Evolutionary conservation across 2,888 invertebrate genomes (phyloP).

Genomic region (Baccha elongata): DNA sequence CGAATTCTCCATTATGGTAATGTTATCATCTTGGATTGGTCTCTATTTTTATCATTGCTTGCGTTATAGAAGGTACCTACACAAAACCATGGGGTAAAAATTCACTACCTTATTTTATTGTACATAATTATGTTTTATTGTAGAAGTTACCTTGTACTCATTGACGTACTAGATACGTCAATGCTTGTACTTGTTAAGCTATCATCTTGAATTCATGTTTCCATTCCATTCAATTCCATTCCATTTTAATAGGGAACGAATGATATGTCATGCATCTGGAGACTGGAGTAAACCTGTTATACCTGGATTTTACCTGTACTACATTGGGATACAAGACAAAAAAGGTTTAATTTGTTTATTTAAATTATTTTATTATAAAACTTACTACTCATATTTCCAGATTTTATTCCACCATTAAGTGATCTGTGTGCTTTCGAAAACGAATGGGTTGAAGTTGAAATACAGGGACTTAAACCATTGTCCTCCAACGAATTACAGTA

Average conservation of each 20-base stretch:
- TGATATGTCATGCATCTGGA: slow-evolving; percentile 96
- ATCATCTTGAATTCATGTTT: too few relatives aligned
- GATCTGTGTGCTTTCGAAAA: slow-evolving; percentile 93
- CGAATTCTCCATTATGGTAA: too few relatives aligned
- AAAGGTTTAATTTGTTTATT: slow-evolving; percentile 76
- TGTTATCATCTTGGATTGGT: too few relatives aligned
- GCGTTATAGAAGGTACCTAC: too few relatives aligned
- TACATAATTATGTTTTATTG: too few relatives aligned
- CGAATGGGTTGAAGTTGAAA: slow-evolving; percentile 95
- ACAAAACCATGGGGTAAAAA: too few relatives aligned
- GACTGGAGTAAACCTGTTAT: slow-evolving; percentile 90
- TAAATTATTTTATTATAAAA: not conserved
- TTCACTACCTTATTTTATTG: too few relatives aligned
- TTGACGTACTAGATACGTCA: too few relatives aligned
- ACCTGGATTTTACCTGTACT: slow-evolving; percentile 96
- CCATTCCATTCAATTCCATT: not conserved
- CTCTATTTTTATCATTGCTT: too few relatives aligned
- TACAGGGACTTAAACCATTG: slow-evolving; percentile 81
- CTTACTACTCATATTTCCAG: slow-evolving; percentile 76
- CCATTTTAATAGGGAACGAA: slow-evolving; percentile 84
- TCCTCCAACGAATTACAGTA: slow-evolving; percentile 77
- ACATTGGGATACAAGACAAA: slow-evolving; percentile 86
- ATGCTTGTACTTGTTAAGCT: too few relatives aligned
- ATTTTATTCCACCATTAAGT: slow-evolving; percentile 87
- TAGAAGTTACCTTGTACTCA: too few relatives aligned